These are phyloP conservation scores for Dynastes grantii DNA, from an alignment of 2,888 invertebrate species.

Conservation along the genomic window DNA sequence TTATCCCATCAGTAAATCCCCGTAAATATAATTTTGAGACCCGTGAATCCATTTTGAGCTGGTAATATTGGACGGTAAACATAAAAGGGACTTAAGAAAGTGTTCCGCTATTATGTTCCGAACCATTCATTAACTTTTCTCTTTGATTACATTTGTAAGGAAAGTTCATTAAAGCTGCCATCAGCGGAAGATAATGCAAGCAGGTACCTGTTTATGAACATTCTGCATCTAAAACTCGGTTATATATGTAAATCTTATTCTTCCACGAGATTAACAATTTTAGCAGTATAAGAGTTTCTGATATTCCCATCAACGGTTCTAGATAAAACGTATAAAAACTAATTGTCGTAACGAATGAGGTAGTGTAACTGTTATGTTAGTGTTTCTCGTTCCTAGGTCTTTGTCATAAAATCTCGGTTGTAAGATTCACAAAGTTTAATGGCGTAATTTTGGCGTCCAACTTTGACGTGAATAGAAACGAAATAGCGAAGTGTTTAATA, in stretches of 20 bases:
- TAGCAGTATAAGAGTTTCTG: constrained; percentile 26
- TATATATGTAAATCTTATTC: constrained; percentile 45
- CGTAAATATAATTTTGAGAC: constrained; percentile 18
- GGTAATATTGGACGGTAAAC: constrained; percentile 28
- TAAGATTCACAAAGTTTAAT: not conserved
- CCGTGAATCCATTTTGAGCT: not conserved
- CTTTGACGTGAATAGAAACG: not conserved
- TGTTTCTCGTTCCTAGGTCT: constrained; percentile 15
- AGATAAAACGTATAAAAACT: constrained; percentile 37
- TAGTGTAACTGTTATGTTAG: constrained; percentile 39
- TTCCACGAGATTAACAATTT: constrained; percentile 39
- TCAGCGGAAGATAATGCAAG: constrained; percentile 41
- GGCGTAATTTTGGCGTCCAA: no score
- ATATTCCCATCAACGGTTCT: constrained; percentile 37
- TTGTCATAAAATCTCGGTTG: constrained; percentile 27
- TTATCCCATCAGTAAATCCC: not conserved
- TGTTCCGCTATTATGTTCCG: constrained; percentile 28
- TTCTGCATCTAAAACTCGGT: constrained; percentile 45
- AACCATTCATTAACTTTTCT: constrained; percentile 47
- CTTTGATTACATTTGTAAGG: constrained; percentile 45
- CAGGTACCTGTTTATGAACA: constrained; percentile 44
- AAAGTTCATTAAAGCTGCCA: constrained; percentile 46
- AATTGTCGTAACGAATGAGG: constrained; percentile 24
- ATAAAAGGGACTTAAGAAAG: constrained; percentile 40
- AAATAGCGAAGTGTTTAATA: not conserved